phyloP scores from a whole-genome alignment of 2,888 invertebrate species.

The Steinernema hermaphroditum region DNA sequence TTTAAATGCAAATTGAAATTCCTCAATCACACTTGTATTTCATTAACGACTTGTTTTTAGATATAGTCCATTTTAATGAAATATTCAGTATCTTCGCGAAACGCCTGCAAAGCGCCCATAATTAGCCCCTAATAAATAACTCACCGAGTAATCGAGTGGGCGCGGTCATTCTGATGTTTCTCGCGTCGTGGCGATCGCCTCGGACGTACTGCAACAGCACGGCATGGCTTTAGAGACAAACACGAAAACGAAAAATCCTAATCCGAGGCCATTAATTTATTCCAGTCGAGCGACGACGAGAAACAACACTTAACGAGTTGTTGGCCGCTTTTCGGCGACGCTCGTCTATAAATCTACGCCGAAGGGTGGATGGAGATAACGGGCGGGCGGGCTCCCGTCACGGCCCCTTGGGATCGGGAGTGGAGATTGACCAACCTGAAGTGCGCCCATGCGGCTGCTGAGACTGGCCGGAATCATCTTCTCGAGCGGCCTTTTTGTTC shows the following conservation, averaged over 20 bases:
- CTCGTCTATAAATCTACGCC: neutral
- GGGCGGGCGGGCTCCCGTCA: too few species aligned
- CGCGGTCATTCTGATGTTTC: slow-evolving; percentile 1
- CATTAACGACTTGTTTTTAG: too few species aligned
- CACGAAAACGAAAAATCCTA: slow-evolving; percentile 9
- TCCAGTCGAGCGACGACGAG: neutral
- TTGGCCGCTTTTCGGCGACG: neutral
- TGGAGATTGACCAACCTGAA: neutral
- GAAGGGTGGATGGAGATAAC: neutral
- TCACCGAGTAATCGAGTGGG: slow-evolving; percentile 1
- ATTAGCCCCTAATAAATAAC: neutral
- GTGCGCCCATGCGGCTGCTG: neutral
- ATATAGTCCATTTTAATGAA: too few species aligned
- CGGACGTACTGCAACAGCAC: slow-evolving; percentile 18
- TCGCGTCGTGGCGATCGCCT: slow-evolving; percentile 11
- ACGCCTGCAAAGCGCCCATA: neutral
- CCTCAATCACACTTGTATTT: too few species aligned
- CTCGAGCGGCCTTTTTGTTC: neutral
- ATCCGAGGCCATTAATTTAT: slow-evolving; percentile 21
- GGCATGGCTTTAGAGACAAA: neutral
- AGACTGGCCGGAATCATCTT: neutral
- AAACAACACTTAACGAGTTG: slow-evolving; percentile 20
- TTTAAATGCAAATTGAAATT: too few species aligned
- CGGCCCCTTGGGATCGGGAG: neutral
- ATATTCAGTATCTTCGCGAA: too few species aligned